Conservation (phyloP, 2,888 invertebrate genomes). For the Aleiodes leptofemur region DNA sequence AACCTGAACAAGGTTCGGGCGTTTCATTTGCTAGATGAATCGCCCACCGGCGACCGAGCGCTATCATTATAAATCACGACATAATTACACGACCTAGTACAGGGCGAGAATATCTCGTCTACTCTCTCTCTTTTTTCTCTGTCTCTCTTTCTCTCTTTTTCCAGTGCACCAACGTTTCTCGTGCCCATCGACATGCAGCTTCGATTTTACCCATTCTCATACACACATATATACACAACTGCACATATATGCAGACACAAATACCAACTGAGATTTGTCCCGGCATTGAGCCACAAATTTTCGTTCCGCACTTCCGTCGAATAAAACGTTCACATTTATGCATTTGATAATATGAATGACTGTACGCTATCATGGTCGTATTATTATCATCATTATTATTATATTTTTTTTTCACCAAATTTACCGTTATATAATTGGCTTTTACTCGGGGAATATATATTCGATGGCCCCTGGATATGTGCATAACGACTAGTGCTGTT, state of each 20-base stretch:
- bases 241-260: neutral
- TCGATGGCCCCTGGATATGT: neutral
- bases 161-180: constrained; percentile 6
- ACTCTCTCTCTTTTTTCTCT: constrained; percentile 3
- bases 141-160: constrained; percentile 1
- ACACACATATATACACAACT: neutral
- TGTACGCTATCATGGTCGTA: neutral
- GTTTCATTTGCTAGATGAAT: constrained; percentile 66
- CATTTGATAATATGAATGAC: constrained; percentile 5
- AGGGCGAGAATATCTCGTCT: constrained; percentile 24
- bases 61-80: constrained; percentile 70
- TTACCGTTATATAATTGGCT: constrained; percentile 9
- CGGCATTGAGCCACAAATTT: neutral
- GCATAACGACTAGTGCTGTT: neutral
- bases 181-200: constrained; percentile 22
- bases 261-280: neutral
- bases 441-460: constrained; percentile 10
- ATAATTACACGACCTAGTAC: constrained; percentile 64
- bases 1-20: constrained; percentile 62
- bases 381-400: neutral
- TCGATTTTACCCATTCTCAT: neutral
- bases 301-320: neutral
- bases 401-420: neutral
- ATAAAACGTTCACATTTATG: constrained; percentile 2
- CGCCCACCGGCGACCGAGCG: constrained; percentile 59